Evolutionary conservation across 92 coral and sea anemone genomes (phyloP), one percentile per base, ranked within the genome.

Genomic region (Pocillopora meandrina): DNA sequence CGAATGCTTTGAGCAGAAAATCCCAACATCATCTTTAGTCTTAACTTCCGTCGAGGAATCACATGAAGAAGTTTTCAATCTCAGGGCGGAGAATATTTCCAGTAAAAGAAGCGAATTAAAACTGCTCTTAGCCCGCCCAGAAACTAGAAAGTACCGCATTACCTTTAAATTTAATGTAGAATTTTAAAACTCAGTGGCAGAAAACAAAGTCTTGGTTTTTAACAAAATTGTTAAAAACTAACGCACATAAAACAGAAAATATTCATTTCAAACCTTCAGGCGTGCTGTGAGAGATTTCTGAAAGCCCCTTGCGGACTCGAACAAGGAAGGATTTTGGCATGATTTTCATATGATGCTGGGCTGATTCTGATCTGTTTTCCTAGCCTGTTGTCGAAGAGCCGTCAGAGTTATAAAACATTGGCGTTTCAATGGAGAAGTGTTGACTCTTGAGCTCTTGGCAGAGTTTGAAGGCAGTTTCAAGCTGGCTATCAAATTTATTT

Each of bases 261-360:
- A 14, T 16, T 21, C 34, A 17, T 69, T 34, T 59, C 86, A 26
- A 61, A 73, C 82, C 72, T 67, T 59, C 63, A n/a, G 31, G 68
- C 78, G 68, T 20, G 21, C 78, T 36, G 18, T 81, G 83, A 56
- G 82, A 19, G 11, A 47, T 34, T 16, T 74, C 76, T 9, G 61
- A 35, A 61, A 12, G 23, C 60, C 86, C 80, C 55, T 74, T 83
- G 18, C 80, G 86, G 12, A 74, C 74, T 36, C 92, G 87, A 65
- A 92, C 89, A 10, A 92, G 72, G 72, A 92, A 92, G 5, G 95
- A 92, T 65, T 76, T 82, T 74, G 95, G 95, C 95, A 92, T 89
- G 84, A 67, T 88, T 82, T 18, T 42, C 52, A 42, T 42, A 42
- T 7, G 74, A 34, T 36, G 11, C 0, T 35, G 18, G 74, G 12